Evolutionary conservation across 2,888 invertebrate species (phyloP).

Genomic region (Melieria picta): DNA sequence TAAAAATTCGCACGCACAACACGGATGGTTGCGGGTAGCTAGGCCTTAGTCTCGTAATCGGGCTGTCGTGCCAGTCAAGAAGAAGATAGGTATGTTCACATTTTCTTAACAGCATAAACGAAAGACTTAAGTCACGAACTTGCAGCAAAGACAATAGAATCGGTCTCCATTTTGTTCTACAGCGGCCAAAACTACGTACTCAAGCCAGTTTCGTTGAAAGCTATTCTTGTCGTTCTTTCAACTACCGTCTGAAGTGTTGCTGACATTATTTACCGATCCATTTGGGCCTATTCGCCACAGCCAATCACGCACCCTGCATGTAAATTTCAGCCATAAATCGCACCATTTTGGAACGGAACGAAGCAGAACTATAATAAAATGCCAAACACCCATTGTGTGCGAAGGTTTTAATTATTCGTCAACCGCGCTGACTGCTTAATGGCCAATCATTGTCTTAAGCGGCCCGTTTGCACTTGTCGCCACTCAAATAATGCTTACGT

Average conservation of each 20-base stretch:
- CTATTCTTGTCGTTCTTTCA: too few relatives aligned
- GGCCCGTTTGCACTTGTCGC: constrained; percentile 7
- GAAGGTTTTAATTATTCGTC: neutral
- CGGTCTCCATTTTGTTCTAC: too few relatives aligned
- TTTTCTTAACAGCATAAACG: neutral
- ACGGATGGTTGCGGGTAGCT: too few relatives aligned
- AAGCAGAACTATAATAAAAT: neutral
- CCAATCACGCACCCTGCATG: constrained; percentile 13
- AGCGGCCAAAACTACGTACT: too few relatives aligned
- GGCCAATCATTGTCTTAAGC: constrained; percentile 8
- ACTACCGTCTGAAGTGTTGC: too few relatives aligned
- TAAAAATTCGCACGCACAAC: too few relatives aligned
- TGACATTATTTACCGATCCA: too few relatives aligned
- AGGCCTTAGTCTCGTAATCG: too few relatives aligned
- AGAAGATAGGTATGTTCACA: too few relatives aligned
- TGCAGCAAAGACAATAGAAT: neutral
- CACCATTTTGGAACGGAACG: neutral
- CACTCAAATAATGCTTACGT: constrained; percentile 5
- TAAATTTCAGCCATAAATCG: constrained; percentile 17
- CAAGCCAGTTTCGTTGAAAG: too few relatives aligned
- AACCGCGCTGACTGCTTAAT: constrained; percentile 5
- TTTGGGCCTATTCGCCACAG: neutral
- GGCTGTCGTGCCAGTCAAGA: too few relatives aligned
- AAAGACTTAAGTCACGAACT: constrained; percentile 26
- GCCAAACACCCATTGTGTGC: neutral